These are phyloP conservation scores for Zoanthus solanderi DNA, from an alignment of 92 coral and sea anemone species.

Conservation along the genomic window DNA sequence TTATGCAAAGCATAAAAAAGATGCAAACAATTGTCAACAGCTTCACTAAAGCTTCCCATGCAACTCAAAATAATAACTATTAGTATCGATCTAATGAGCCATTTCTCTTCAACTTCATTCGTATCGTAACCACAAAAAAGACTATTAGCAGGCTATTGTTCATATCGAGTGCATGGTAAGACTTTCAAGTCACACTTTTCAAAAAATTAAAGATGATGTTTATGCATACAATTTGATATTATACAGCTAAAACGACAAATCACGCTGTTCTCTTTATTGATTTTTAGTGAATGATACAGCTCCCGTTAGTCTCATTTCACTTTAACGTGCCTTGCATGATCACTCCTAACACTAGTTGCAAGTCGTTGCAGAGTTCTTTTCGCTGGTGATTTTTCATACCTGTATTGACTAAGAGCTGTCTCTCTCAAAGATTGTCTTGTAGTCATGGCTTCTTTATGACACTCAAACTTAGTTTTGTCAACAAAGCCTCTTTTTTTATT, in stretches of 20 bases:
- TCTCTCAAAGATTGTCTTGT: background rate
- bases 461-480: background rate
- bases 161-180: background rate
- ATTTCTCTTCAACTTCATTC: background rate
- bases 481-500: background rate
- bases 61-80: background rate
- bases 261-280: background rate
- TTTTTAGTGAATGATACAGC: background rate
- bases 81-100: background rate
- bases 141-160: background rate
- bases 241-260: background rate
- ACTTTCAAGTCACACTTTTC: background rate
- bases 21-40: no score
- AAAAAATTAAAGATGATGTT: background rate
- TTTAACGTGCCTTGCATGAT: no score
- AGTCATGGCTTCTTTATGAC: background rate
- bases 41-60: no score
- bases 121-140: background rate
- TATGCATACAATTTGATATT: background rate
- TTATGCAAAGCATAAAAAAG: no score
- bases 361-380: no score
- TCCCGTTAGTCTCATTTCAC: no score
- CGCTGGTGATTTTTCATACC: background rate
- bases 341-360: no score
- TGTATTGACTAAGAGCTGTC: background rate